Evolutionary conservation across 2,113 vertebrate genomes (phyloP).

Genomic region (Equus quagga): DNA sequence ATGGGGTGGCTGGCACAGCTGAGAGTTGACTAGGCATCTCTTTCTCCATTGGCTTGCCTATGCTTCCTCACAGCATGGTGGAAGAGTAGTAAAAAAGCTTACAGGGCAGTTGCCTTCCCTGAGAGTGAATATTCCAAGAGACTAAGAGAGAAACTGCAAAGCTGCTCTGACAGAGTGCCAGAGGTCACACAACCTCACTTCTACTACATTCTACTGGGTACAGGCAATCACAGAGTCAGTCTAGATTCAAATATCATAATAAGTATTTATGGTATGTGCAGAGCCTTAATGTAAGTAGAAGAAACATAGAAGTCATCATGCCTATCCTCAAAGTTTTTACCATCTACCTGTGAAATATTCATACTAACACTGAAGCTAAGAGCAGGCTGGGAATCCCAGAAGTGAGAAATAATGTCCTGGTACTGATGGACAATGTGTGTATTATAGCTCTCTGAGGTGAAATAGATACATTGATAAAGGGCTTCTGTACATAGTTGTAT

Average conservation of each 20-base stretch:
- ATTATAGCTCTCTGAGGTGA: conserved; percentile 66
- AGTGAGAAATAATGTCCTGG: conserved; percentile 67
- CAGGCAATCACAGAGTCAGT: not conserved
- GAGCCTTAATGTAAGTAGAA: not conserved
- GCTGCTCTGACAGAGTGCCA: too few relatives aligned
- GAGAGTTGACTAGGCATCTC: not conserved
- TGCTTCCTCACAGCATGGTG: too few relatives aligned
- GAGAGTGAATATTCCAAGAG: too few relatives aligned
- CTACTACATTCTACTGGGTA: not conserved
- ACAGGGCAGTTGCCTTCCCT: too few relatives aligned
- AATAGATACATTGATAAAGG: conserved; percentile 71
- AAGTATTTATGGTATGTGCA: not conserved
- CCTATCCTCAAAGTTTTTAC: conserved; percentile 50
- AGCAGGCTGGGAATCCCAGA: conserved; percentile 37
- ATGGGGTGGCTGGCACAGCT: not conserved
- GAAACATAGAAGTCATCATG: not conserved
- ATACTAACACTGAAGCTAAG: conserved; percentile 58
- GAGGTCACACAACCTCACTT: not conserved
- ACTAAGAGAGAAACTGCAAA: too few relatives aligned
- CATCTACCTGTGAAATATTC: conserved; percentile 59
- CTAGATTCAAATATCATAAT: not conserved
- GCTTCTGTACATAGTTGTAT: conserved; percentile 57
- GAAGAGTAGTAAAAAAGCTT: too few relatives aligned
- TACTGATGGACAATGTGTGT: conserved; percentile 65
- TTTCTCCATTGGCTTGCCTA: too few relatives aligned